These are phyloP conservation scores for Zoanthus sansibaricus DNA, from an alignment of 92 coral and sea anemone species.

Conservation along the genomic window DNA sequence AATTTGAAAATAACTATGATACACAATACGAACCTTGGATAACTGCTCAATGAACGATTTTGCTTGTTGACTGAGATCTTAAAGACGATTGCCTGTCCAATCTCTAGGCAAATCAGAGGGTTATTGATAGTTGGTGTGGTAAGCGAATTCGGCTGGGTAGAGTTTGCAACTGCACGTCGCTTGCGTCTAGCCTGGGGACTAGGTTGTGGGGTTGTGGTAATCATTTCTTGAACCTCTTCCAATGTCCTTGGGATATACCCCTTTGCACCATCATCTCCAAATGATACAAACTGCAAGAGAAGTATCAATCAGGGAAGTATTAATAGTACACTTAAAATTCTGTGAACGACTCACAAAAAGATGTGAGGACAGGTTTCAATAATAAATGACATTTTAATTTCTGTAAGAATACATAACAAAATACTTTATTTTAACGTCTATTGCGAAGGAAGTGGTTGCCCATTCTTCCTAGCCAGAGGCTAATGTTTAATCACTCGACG, in stretches of 20 bases:
- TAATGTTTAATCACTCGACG: no score
- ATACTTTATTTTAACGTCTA: no score
- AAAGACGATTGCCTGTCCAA: conserved; percentile 74
- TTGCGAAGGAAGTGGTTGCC: no score
- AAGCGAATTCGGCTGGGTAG: conserved; percentile 29
- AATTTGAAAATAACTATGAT: neutral
- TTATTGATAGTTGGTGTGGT: conserved; percentile 47
- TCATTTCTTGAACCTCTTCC: conserved; percentile 36
- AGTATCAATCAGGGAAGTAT: conserved; percentile 5
- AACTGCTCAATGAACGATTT: conserved; percentile 86
- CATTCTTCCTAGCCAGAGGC: no score
- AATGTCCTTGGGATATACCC: conserved; percentile 54
- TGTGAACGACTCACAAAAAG: no score
- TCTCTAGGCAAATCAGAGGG: conserved; percentile 78
- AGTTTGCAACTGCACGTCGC: conserved; percentile 62
- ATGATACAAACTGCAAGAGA: conserved; percentile 44
- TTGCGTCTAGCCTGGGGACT: conserved; percentile 57
- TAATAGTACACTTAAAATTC: neutral
- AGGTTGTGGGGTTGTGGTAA: conserved; percentile 29
- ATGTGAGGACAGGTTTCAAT: no score
- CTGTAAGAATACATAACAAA: no score
- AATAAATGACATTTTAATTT: no score
- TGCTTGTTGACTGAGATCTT: conserved; percentile 69
- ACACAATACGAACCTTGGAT: conserved; percentile 62
- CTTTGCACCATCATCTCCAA: conserved; percentile 29